Conservation (phyloP, 2,888 invertebrate species). For the Pyrrhosoma nymphula region DNA sequence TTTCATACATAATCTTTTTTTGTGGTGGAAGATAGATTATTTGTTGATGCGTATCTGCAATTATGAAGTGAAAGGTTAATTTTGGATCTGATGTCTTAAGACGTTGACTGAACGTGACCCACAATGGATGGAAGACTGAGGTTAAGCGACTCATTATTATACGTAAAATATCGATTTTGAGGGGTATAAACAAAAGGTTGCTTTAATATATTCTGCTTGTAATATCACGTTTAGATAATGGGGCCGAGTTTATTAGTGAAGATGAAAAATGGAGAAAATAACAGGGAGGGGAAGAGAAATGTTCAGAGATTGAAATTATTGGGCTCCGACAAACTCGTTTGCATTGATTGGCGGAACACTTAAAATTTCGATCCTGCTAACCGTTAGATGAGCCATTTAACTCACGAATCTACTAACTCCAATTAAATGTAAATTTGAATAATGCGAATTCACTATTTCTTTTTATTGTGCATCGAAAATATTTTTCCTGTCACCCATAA, state of each 20-base stretch:
- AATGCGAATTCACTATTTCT: background rate
- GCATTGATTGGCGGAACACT: background rate
- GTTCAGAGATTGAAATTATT: background rate
- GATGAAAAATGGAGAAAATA: background rate
- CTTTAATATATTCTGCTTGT: background rate
- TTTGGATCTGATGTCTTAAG: background rate
- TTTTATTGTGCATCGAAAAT: background rate
- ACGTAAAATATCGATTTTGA: background rate
- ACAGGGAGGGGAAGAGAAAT: background rate
- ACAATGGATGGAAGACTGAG: background rate
- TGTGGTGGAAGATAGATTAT: background rate
- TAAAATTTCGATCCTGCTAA: background rate
- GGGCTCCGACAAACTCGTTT: conserved; percentile 32
- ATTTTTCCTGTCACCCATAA: background rate
- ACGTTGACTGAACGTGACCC: background rate
- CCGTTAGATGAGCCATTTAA: background rate
- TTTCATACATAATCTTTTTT: background rate
- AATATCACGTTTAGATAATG: background rate
- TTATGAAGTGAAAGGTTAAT: background rate
- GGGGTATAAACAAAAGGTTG: background rate
- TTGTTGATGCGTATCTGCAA: background rate
- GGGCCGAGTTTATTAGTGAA: background rate
- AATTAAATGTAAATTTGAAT: background rate
- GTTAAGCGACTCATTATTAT: background rate
- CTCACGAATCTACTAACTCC: background rate